Percentiles rank a stretch among this genome's conserved stretches.
Conservation (phyloP, 2,888 invertebrate species). For the Drosophila acutilabella region DNA sequence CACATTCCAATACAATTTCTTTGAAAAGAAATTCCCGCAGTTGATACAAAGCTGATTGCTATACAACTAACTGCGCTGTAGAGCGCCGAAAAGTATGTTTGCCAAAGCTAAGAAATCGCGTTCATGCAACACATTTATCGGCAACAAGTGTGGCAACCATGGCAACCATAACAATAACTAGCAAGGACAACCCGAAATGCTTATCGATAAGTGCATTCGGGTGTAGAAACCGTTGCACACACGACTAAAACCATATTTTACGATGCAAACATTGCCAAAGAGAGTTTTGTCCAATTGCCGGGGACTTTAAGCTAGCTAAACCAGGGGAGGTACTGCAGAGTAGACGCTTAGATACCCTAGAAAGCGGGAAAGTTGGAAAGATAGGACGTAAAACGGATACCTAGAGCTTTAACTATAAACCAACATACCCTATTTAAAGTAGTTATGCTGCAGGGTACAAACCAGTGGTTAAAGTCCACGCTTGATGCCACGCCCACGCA, state of each 20-base stretch:
- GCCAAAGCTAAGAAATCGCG: constrained; percentile 17
- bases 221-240: constrained; percentile 33
- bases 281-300: constrained; percentile 43
- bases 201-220: constrained; percentile 46
- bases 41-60: constrained; percentile 34
- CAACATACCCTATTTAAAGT: too few species aligned
- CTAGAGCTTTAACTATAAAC: too few species aligned
- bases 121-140: constrained; percentile 12
- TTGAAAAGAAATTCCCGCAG: too few species aligned
- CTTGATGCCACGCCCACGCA: constrained; percentile 38
- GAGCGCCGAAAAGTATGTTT: constrained; percentile 31
- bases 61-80: background rate
- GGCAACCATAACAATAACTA: constrained; percentile 26
- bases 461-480: constrained; percentile 30
- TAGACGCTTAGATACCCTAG: constrained; percentile 14
- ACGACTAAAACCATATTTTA: constrained; percentile 67
- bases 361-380: background rate
- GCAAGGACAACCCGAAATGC: constrained; percentile 19
- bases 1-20: background rate
- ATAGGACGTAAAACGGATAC: background rate
- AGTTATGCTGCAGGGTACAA: constrained; percentile 25
- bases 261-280: constrained; percentile 63
- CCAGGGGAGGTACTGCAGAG: too few species aligned
- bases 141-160: constrained; percentile 60
- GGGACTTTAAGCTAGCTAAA: constrained; percentile 13